Evolutionary conservation across 2,797 vertebrate genomes (phyloP).

Genomic region (Amniataba percoides): DNA sequence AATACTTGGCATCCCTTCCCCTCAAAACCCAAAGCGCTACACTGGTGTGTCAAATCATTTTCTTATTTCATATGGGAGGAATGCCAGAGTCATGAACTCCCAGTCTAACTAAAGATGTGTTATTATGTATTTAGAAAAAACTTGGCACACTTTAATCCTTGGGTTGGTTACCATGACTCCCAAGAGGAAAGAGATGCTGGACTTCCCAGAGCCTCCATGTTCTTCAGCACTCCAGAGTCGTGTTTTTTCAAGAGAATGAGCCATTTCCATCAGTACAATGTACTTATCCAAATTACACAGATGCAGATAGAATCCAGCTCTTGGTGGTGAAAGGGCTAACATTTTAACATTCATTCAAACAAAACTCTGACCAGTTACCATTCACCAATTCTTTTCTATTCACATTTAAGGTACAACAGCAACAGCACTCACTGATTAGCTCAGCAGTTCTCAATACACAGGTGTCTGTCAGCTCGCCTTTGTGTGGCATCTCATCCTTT

Average conservation of each 20-base stretch:
- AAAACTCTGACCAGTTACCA: constrained; percentile 17
- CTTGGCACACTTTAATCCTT: constrained; percentile 28
- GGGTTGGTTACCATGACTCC: constrained; percentile 43
- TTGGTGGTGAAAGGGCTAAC: constrained; percentile 9
- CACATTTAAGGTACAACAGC: not conserved
- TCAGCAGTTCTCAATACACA: constrained; percentile 20
- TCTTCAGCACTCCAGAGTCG: constrained; percentile 37
- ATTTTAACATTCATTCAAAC: constrained; percentile 21
- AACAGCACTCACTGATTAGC: not conserved
- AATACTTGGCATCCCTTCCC: constrained; percentile 68
- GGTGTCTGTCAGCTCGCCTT: constrained; percentile 18
- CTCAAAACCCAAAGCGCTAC: constrained; percentile 55
- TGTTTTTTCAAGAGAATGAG: constrained; percentile 16
- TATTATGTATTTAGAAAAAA: constrained; percentile 51
- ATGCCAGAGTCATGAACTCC: constrained; percentile 59
- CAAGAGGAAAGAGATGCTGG: constrained; percentile 41
- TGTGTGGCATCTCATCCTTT: constrained; percentile 29
- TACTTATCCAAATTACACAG: constrained; percentile 22
- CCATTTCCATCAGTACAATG: constrained; percentile 1
- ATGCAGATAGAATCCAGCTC: constrained; percentile 13
- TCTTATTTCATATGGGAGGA: constrained; percentile 65
- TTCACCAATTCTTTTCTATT: constrained; percentile 26
- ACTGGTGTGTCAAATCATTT: constrained; percentile 64
- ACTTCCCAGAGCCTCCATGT: constrained; percentile 54
- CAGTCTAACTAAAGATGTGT: constrained; percentile 62